These are phyloP conservation scores for Galaxea fascicularis DNA, from an alignment of 92 coral and sea anemone genomes.

Conservation along the genomic window DNA sequence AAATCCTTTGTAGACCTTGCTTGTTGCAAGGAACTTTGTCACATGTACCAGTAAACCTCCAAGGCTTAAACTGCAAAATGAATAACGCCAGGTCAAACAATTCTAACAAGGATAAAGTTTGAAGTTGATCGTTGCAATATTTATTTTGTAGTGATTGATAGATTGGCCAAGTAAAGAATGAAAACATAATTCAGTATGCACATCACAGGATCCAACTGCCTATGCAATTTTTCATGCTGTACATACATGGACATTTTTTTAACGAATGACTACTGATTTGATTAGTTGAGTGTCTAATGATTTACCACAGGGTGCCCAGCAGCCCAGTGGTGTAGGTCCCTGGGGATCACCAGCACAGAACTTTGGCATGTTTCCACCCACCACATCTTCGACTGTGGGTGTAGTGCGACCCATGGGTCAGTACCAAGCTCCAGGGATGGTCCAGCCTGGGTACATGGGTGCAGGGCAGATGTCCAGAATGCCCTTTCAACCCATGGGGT, in stretches of 20 bases:
- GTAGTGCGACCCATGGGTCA: slow-evolving; percentile 85
- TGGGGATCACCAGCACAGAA: slow-evolving; percentile 42
- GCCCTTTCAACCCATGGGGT: slow-evolving; percentile 49
- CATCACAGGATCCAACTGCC: no score
- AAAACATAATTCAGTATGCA: no score
- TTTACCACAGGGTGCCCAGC: slow-evolving; percentile 15
- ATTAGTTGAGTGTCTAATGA: neutral
- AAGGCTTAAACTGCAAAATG: no score
- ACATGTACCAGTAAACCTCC: no score
- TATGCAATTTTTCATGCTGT: neutral
- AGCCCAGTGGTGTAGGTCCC: slow-evolving; percentile 23
- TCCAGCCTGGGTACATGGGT: slow-evolving; percentile 32
- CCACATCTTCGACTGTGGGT: slow-evolving; percentile 67
- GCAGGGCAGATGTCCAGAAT: slow-evolving; percentile 45
- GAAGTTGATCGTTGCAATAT: no score
- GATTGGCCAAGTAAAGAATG: no score
- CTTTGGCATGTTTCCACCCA: slow-evolving; percentile 45
- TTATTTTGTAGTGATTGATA: no score
- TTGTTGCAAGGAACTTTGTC: no score
- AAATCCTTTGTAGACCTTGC: neutral
- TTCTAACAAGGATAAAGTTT: no score
- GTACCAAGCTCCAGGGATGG: slow-evolving; percentile 25
- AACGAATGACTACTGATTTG: neutral
- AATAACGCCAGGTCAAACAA: no score
- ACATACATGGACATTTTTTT: neutral